Conservation (phyloP, 2,113 vertebrate genomes). For the Dendropsophus ebraccatus region DNA sequence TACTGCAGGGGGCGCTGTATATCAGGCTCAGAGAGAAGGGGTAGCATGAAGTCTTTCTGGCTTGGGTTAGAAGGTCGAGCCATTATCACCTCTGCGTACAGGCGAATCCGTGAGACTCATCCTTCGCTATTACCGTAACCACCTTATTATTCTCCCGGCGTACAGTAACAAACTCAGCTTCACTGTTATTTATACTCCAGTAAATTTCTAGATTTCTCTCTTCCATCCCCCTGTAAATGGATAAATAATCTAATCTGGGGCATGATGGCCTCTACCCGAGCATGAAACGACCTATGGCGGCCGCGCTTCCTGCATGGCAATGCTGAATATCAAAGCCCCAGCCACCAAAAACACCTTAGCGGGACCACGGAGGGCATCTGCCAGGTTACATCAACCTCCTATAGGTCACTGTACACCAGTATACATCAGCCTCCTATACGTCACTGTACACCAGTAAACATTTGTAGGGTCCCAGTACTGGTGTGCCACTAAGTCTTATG, state of each 20-base stretch:
- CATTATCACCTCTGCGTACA: neutral
- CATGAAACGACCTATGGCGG: slow-evolving; percentile 24
- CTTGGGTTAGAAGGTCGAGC: neutral
- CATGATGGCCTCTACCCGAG: slow-evolving; percentile 29
- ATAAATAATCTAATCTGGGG: slow-evolving; percentile 30
- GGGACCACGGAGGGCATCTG: neutral
- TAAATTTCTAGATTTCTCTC: slow-evolving; percentile 25
- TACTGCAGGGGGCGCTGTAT: too few relatives aligned
- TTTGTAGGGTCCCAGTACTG: too few relatives aligned
- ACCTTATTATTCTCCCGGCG: slow-evolving; percentile 30
- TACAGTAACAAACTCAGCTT: neutral
- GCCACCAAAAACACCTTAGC: neutral
- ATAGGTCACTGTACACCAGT: neutral
- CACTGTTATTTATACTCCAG: slow-evolving; percentile 8
- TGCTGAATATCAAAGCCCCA: neutral
- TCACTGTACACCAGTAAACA: neutral
- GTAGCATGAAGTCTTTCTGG: neutral
- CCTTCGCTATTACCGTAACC: neutral
- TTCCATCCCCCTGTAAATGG: slow-evolving; percentile 27
- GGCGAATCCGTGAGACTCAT: neutral
- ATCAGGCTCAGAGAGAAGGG: too few relatives aligned
- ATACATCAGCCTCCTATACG: neutral
- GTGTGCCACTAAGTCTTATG: too few relatives aligned
- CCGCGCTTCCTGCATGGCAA: neutral
- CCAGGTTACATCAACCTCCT: neutral